Evolutionary conservation across 2,113 vertebrate species (phyloP).

Genomic region (Candoia aspera): DNA sequence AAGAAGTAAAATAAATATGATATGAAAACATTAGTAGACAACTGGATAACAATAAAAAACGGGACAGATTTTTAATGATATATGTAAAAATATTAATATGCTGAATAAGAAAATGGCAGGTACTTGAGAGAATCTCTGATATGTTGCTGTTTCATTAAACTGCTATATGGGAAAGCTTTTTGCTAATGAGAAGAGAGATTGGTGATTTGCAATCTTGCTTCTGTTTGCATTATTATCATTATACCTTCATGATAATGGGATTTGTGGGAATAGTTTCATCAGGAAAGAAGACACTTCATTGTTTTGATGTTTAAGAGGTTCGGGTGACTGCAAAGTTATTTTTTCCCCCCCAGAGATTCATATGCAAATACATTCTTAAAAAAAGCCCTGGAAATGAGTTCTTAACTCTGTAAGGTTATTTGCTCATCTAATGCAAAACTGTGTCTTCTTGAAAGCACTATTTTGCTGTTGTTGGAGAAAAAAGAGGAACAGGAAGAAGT

Average conservation of each 20-base stretch:
- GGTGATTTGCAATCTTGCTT: slow-evolving; percentile 3
- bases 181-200: slow-evolving; percentile 8
- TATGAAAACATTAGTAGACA: background rate
- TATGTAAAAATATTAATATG: background rate
- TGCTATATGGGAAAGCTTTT: background rate
- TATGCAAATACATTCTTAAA: slow-evolving; percentile 12
- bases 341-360: background rate
- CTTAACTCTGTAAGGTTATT: slow-evolving; percentile 25
- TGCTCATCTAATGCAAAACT: slow-evolving; percentile 34
- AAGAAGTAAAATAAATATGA: background rate
- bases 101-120: background rate
- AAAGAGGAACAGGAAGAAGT: background rate
- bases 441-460: slow-evolving; percentile 26
- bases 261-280: slow-evolving; percentile 21
- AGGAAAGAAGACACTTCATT: slow-evolving; percentile 21
- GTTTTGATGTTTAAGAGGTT: slow-evolving; percentile 1
- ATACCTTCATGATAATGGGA: slow-evolving; percentile 17
- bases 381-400: slow-evolving; percentile 10
- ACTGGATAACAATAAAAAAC: background rate
- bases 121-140: background rate
- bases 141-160: background rate
- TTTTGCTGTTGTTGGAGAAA: slow-evolving; percentile 20
- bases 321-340: background rate
- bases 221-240: slow-evolving; percentile 22
- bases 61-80: background rate